Percentiles rank a stretch among this genome's conserved stretches.
Evolutionary conservation across 2,888 invertebrate genomes (phyloP).

Genomic region (Dynastes grantii): DNA sequence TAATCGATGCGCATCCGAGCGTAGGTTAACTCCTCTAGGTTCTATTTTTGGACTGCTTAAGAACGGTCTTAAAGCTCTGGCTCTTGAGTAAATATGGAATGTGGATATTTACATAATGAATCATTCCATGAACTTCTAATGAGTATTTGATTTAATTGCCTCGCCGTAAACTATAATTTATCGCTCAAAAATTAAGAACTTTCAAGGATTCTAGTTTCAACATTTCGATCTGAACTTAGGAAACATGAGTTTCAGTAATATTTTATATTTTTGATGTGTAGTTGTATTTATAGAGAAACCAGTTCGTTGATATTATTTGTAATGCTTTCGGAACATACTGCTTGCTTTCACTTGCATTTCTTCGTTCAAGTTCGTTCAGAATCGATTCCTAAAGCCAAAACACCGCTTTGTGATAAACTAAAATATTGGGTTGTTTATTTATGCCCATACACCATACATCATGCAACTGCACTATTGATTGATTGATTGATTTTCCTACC

Average conservation of each 20-base stretch:
- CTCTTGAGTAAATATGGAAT: slow-evolving; percentile 46
- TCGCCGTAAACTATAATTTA: slow-evolving; percentile 30
- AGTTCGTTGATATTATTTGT: too few species aligned
- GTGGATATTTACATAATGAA: slow-evolving; percentile 46
- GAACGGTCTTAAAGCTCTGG: slow-evolving; percentile 26
- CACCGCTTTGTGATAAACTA: too few species aligned
- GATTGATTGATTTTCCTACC: too few species aligned
- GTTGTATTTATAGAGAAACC: too few species aligned
- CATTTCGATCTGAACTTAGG: not conserved
- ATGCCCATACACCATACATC: too few species aligned
- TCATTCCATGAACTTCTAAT: slow-evolving; percentile 39
- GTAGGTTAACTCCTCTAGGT: slow-evolving; percentile 35
- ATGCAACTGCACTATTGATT: too few species aligned
- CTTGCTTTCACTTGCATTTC: too few species aligned
- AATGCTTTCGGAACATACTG: too few species aligned
- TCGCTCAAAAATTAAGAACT: slow-evolving; percentile 24
- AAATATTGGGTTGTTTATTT: too few species aligned
- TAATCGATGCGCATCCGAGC: slow-evolving; percentile 48
- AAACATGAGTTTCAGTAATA: not conserved
- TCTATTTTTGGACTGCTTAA: slow-evolving; percentile 40
- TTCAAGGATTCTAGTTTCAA: slow-evolving; percentile 22
- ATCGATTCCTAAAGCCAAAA: too few species aligned
- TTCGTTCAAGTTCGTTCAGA: too few species aligned
- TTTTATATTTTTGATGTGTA: not conserved
- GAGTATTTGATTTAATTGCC: slow-evolving; percentile 46